Percentiles rank a stretch among this genome's conserved stretches.
phyloP scores from a whole-genome alignment of 2,113 vertebrate species.

The Scomber japonicus region DNA sequence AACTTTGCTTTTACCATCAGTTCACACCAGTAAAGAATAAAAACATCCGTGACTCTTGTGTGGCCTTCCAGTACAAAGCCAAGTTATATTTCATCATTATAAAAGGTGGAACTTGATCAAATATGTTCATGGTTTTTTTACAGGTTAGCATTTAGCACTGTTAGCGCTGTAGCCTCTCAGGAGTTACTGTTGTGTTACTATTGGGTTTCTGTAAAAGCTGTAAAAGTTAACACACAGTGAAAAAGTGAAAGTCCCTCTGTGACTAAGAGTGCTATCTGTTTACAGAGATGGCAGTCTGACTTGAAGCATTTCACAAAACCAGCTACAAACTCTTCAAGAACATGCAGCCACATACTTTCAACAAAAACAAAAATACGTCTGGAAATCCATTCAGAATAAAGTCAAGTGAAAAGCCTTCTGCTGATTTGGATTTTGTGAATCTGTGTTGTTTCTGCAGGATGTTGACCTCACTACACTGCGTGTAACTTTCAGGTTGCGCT shows the following conservation, averaged over 20 bases:
- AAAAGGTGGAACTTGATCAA: slow-evolving; percentile 1
- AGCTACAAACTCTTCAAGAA: not conserved
- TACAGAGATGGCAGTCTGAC: not conserved
- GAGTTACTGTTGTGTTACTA: too few relatives aligned
- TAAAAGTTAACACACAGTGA: too few relatives aligned
- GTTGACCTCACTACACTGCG: not conserved
- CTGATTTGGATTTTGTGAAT: not conserved
- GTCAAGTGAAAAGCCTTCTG: not conserved
- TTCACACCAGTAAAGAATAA: slow-evolving; percentile 5
- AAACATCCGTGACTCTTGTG: slow-evolving; percentile 5
- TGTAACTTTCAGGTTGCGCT: not conserved
- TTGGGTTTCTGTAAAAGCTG: too few relatives aligned
- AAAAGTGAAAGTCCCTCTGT: not conserved
- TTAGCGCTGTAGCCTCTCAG: not conserved
- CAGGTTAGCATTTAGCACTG: not conserved
- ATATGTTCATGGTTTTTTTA: slow-evolving; percentile 20
- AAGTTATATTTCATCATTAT: slow-evolving; percentile 29
- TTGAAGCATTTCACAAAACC: slow-evolving; percentile 1
- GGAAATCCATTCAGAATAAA: slow-evolving; percentile 10
- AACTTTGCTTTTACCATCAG: slow-evolving; percentile 25
- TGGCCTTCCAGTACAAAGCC: not conserved
- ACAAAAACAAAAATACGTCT: not conserved
- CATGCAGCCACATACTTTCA: not conserved
- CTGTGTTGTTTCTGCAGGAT: not conserved
- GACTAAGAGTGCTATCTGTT: not conserved